Evolutionary conservation across 2,113 vertebrate genomes (phyloP).

Genomic region (Atractosteus spatula): DNA sequence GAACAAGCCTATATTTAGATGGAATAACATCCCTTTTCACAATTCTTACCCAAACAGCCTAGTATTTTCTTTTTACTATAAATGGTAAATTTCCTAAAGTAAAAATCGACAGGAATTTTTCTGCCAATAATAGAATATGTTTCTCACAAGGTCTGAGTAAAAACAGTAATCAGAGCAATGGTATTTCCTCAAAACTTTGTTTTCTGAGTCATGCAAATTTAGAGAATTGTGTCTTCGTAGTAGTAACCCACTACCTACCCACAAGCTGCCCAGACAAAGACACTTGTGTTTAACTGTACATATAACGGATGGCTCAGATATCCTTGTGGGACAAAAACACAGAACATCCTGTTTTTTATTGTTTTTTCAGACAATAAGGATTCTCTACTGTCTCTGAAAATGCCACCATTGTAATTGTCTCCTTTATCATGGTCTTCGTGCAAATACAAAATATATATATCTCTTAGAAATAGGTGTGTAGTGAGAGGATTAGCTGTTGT

Average conservation of each 20-base stretch:
- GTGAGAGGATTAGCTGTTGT: too few species aligned
- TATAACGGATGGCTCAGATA: background rate
- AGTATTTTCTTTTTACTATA: slow-evolving; percentile 2
- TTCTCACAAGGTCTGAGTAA: background rate
- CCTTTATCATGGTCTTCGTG: too few species aligned
- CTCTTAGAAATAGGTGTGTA: too few species aligned
- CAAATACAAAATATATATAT: too few species aligned
- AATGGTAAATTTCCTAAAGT: slow-evolving; percentile 10
- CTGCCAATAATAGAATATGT: background rate
- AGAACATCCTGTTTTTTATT: background rate
- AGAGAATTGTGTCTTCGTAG: background rate
- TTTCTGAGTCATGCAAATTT: background rate
- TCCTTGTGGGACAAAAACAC: background rate
- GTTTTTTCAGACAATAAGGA: too few species aligned
- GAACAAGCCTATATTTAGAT: too few species aligned
- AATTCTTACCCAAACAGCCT: too few species aligned
- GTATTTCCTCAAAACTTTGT: slow-evolving; percentile 1
- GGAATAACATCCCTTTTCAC: too few species aligned
- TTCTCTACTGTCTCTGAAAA: too few species aligned
- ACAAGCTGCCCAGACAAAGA: too few species aligned
- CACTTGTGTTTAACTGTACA: background rate
- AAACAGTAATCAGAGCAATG: background rate
- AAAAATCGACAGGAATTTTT: background rate
- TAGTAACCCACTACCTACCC: background rate
- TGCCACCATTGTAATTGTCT: too few species aligned